Conservation (phyloP, 2,888 invertebrate genomes). For the Pollenia angustigena region DNA sequence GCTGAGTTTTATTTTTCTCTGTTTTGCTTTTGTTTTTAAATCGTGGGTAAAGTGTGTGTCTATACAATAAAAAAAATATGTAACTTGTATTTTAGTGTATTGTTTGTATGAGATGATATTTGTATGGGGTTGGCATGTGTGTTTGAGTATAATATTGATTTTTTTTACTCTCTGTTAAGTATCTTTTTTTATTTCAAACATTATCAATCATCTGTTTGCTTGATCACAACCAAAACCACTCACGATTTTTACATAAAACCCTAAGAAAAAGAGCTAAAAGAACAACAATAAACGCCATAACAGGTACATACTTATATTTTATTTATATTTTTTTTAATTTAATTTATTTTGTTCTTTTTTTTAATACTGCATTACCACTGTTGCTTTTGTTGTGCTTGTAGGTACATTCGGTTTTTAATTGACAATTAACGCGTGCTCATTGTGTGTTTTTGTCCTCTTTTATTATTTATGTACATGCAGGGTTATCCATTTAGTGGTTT, state of each 20-base stretch:
- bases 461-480: not conserved
- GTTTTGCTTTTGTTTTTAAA: conserved; percentile 20
- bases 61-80: not conserved
- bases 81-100: not conserved
- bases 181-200: conserved; percentile 40
- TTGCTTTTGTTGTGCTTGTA: conserved; percentile 18
- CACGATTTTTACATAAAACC: conserved; percentile 12
- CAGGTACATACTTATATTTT: conserved; percentile 21
- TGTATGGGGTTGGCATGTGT: not conserved
- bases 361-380: conserved; percentile 45
- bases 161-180: not conserved
- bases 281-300: conserved; percentile 9
- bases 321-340: conserved; percentile 25
- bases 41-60: conserved; percentile 22
- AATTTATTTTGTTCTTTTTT: conserved; percentile 50
- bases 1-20: conserved; percentile 56
- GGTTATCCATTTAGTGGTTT: too few relatives aligned
- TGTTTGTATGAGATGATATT: not conserved
- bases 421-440: conserved; percentile 59
- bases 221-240: conserved; percentile 36
- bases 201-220: conserved; percentile 62
- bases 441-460: conserved; percentile 41
- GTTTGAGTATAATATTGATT: not conserved
- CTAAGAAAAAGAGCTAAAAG: conserved; percentile 26
- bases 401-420: conserved; percentile 41